Evolutionary conservation across 2,797 vertebrate genomes (phyloP), one percentile per base, ranked within the genome.

Genomic region (Triplophysa yarkandensis): DNA sequence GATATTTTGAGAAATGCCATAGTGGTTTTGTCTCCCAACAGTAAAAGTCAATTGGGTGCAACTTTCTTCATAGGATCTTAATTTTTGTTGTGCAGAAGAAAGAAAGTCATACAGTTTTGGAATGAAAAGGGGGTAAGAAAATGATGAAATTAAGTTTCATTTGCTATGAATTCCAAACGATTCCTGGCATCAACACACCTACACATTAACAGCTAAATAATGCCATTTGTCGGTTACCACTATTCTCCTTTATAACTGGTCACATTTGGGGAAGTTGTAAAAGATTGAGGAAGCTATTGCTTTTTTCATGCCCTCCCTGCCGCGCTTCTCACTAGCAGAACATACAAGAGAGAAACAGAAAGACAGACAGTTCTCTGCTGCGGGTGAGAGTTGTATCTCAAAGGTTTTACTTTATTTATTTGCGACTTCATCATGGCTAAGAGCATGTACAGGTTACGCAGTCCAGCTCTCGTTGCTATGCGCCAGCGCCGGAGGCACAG

Each of bases 401-500:
- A 11, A 27, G 57, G 21, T 1, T 71, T 34, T 1, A 14, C 27
- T 41, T 64, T 9, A 17, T 75, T 58, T 71, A 32, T 11, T 41
- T 48, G 85, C 1, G 13, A 87, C 46, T 82, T 86, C 79, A 87
- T 79, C 71, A 85, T 87, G 69, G 83, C 81, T 14, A 84, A 87
- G 83, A 85, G 80, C 27, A 52, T 68, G 36, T 46, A 82, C 76
- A 39, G 48, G 80, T 78, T 82, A 76, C 74, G 54, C 66, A 82
- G 80, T 77, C 84, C 88, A 25, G 63, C 83, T 44, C 76, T 79
- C 50, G 83, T 77, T 41, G 83, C 87, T 43, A 76, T 80, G 32
- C 82, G 80, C 48, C 87, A 83, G 68, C 89, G 88, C 80, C 87
- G 89, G 58, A 83, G 90, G 73, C 34, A 85, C 81, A 92, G 91